Evolutionary conservation across 2,113 vertebrate genomes (phyloP), one percentile per base, ranked within the genome.

Genomic region (Struthio camelus): DNA sequence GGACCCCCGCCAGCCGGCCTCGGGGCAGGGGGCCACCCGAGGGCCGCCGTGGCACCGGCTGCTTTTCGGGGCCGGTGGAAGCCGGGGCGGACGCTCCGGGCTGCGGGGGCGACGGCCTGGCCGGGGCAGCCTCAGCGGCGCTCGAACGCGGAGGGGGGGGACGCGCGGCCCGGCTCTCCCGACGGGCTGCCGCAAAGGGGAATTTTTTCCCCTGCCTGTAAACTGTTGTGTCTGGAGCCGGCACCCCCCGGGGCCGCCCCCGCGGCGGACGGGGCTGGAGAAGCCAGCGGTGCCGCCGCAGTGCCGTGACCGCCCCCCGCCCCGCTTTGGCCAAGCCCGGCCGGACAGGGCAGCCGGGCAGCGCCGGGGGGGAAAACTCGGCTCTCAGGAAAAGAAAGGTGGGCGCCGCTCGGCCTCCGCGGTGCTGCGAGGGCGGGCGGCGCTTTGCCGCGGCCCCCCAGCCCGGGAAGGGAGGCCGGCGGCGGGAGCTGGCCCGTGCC

Each of bases 151-250:
- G n/a, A n/a, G n/a, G n/a, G n/a, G n/a, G n/a, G n/a, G n/a, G n/a
- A 10, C 11, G 2, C 5, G 0, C 36, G 40, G 40, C 59, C 22
- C 0, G 0, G 28, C n/a, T 65, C 6, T 72, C 66, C 17, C 32
- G 30, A 25, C 11, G n/a, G 2, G 27, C 80, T 50, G 34, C 44
- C 65, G 14, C 7, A 1, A 28, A 92, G 23, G 59, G 51, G 94
- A 91, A 40, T 8, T 15, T 1, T 93, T 93, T 93, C 82, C 18
- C 56, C 70, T 80, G 32, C 11, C 22, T 1, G 0, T 90, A 91
- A 96, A 95, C 79, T 93, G 71, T 91, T 95, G 85, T 79, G 87
- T 93, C 82, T 90, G 85, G 81, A 94, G 62, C 65, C 75, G 54
- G 92, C 56, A 58, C 30, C 56, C 56, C 56, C n/a, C n/a, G n/a